Conservation (phyloP, 2,113 vertebrate genomes). For the Stercorarius parasiticus region DNA sequence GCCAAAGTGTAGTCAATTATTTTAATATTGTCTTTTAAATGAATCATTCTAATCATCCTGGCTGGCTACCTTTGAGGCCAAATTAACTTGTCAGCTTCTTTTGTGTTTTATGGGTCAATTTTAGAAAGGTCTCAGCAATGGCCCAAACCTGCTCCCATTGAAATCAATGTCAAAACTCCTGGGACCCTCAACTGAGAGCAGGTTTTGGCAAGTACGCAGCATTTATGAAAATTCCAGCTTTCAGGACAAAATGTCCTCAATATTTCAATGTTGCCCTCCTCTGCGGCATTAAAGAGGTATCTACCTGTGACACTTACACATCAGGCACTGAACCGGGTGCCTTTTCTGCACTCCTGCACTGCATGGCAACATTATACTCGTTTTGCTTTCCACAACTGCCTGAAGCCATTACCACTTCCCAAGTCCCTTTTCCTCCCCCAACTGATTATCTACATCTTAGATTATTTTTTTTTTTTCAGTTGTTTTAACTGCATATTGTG, state of each 20-base stretch:
- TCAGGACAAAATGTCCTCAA: background rate
- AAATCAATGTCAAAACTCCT: constrained; percentile 15
- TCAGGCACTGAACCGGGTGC: rapidly evolving
- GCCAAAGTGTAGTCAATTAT: constrained; percentile 11
- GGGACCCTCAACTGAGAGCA: background rate
- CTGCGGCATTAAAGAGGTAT: background rate
- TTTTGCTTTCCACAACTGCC: background rate
- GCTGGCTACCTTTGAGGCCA: constrained; percentile 19
- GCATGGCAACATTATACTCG: background rate
- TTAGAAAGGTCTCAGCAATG: constrained; percentile 5
- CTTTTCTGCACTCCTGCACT: background rate
- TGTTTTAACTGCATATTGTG: background rate
- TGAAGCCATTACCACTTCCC: background rate
- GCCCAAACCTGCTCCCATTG: background rate
- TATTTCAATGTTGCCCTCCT: background rate
- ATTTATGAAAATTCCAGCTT: constrained; percentile 12
- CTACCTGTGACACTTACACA: background rate
- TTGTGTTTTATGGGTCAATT: constrained; percentile 34
- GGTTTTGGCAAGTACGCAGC: background rate
- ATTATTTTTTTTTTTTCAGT: background rate
- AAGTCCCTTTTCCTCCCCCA: background rate
- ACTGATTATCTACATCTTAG: background rate
- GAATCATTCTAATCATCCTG: background rate
- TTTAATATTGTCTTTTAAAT: constrained; percentile 55
- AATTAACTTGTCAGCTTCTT: constrained; percentile 37